A percentile compares a stretch with the other conserved stretches of the same genome.
Evolutionary conservation across 2,797 vertebrate genomes (phyloP).

Genomic region (Crenichthys baileyi): DNA sequence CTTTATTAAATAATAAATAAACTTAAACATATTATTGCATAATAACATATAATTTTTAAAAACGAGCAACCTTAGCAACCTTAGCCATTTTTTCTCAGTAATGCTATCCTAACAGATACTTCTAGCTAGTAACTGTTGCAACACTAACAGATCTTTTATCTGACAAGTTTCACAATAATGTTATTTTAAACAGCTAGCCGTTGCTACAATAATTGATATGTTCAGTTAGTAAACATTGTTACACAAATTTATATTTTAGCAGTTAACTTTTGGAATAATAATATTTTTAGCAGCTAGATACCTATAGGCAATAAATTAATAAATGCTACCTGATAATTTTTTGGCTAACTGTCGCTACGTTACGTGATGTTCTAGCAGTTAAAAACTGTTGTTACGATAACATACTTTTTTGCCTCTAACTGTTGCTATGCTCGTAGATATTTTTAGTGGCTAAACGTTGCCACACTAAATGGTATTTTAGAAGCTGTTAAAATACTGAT

Average conservation of each 20-base stretch:
- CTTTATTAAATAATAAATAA: no score
- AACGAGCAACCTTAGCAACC: no score
- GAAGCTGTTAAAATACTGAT: background rate
- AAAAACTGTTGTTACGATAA: background rate
- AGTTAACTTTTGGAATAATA: background rate
- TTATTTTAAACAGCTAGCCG: background rate
- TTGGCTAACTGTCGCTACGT: background rate
- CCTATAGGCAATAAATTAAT: no score
- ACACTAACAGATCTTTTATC: no score
- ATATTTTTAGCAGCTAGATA: background rate
- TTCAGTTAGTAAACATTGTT: background rate
- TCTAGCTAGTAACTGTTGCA: no score
- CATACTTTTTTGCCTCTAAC: background rate
- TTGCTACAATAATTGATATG: background rate
- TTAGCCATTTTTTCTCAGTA: no score
- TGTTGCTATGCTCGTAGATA: background rate
- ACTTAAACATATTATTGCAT: no score
- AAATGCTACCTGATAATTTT: background rate
- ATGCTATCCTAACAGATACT: no score
- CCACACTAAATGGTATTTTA: background rate
- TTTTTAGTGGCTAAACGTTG: background rate
- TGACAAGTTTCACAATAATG: no score
- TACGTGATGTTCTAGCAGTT: background rate
- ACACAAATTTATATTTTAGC: background rate
- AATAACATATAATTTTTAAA: no score